phyloP scores from a whole-genome alignment of 2,113 vertebrate species.

The Syngnathoides biaculeatus region DNA sequence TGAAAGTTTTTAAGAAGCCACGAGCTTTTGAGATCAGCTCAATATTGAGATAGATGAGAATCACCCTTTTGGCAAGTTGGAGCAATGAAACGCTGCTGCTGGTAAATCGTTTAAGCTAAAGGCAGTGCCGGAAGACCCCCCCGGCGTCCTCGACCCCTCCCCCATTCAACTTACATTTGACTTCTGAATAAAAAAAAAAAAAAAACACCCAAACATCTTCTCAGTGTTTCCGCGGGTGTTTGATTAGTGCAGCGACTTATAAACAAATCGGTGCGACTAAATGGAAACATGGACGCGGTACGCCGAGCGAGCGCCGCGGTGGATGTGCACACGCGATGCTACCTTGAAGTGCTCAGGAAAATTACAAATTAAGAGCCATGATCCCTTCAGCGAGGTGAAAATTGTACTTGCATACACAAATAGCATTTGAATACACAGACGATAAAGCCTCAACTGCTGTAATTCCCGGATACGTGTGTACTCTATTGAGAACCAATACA shows the following conservation, averaged over 20 bases:
- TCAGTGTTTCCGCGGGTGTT: not conserved
- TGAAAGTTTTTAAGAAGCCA: slow-evolving; percentile 7
- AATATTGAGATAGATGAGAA: slow-evolving; percentile 11
- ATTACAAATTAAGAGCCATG: slow-evolving; percentile 8
- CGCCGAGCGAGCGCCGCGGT: not conserved
- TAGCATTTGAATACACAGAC: not conserved
- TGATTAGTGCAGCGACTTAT: slow-evolving; percentile 10
- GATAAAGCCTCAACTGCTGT: not conserved
- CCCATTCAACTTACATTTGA: not conserved
- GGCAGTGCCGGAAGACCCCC: not conserved
- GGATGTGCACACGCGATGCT: slow-evolving; percentile 7
- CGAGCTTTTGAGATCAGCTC: slow-evolving; percentile 6
- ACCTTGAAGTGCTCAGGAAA: slow-evolving; percentile 8
- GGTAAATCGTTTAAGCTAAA: slow-evolving; percentile 13
- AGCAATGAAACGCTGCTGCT: slow-evolving; percentile 11
- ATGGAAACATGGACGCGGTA: not conserved
- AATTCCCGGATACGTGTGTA: not conserved
- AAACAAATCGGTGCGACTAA: not conserved
- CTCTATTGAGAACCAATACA: not conserved
- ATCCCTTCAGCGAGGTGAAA: slow-evolving; percentile 2
- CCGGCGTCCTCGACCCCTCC: not conserved
- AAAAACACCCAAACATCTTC: slow-evolving; percentile 11
- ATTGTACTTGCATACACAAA: not conserved
- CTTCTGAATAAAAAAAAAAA: not conserved
- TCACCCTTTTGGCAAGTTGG: not conserved